A percentile compares a stretch with the other conserved stretches of the same genome.
phyloP scores from a whole-genome alignment of 92 coral and sea anemone genomes.

The Zoanthus gigantus region DNA sequence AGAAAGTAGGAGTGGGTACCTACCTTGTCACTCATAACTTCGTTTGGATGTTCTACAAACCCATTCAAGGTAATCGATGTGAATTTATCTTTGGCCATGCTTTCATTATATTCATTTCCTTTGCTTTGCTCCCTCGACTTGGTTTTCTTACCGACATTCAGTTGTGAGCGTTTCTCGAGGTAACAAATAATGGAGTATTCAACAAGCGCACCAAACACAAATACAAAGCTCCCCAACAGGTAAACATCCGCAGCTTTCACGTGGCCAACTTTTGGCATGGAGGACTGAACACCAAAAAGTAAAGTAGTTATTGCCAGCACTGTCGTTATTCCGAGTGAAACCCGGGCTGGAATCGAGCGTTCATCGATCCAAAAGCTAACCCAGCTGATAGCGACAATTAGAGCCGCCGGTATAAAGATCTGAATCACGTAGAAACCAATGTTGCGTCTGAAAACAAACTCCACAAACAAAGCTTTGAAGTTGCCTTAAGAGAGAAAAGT shows the following conservation, averaged over 20 bases:
- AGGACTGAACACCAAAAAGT: slow-evolving; percentile 63
- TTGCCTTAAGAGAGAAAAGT: slow-evolving; percentile 30
- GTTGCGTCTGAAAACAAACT: slow-evolving; percentile 49
- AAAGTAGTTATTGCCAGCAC: slow-evolving; percentile 73
- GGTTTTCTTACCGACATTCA: no score
- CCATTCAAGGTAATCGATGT: not conserved
- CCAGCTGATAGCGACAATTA: slow-evolving; percentile 69
- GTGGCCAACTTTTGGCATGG: slow-evolving; percentile 70
- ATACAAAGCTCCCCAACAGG: slow-evolving; percentile 62
- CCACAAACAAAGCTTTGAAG: slow-evolving; percentile 36
- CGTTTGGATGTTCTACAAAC: not conserved
- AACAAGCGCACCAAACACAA: slow-evolving; percentile 68
- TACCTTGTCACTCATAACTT: not conserved
- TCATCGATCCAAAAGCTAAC: slow-evolving; percentile 80
- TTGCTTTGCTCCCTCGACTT: not conserved
- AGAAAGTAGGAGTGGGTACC: not conserved
- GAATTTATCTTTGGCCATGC: not conserved
- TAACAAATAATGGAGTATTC: slow-evolving; percentile 69
- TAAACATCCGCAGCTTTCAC: slow-evolving; percentile 69
- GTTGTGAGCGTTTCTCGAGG: slow-evolving; percentile 42
- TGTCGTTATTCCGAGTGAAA: slow-evolving; percentile 77
- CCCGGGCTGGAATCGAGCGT: slow-evolving; percentile 77
- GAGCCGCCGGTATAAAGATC: slow-evolving; percentile 59
- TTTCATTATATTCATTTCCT: not conserved
- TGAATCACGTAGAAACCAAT: slow-evolving; percentile 65